These are phyloP conservation scores for Limnephilus lunatus DNA, from an alignment of 2,888 invertebrate genomes.

Conservation along the genomic window DNA sequence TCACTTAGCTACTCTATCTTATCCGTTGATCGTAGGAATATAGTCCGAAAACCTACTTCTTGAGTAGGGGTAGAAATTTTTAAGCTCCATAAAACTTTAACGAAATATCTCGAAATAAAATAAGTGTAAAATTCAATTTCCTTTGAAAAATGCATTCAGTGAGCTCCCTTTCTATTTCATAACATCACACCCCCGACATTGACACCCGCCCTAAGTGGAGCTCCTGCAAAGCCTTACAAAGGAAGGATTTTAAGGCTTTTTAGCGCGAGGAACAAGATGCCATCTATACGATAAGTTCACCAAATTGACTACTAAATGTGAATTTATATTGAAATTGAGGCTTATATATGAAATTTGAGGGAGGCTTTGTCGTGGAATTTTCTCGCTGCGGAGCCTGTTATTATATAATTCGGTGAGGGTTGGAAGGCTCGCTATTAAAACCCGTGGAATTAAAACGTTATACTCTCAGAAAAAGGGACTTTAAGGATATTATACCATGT, in stretches of 20 bases:
- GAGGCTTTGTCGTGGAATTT: conserved; percentile 40
- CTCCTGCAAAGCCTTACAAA: conserved; percentile 19
- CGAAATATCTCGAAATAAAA: not conserved
- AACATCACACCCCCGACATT: not conserved
- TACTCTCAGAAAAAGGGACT: conserved; percentile 21
- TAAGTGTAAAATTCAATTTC: not conserved
- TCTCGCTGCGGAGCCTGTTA: conserved; percentile 48
- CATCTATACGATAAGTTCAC: conserved; percentile 56
- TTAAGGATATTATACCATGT: conserved; percentile 24
- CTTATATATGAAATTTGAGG: conserved; percentile 58
- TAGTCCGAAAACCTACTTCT: not conserved
- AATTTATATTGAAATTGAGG: conserved; percentile 64
- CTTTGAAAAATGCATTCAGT: not conserved
- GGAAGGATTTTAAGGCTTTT: conserved; percentile 25
- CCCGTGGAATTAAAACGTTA: conserved; percentile 35
- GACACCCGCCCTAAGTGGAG: conserved; percentile 27
- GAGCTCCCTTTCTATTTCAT: not conserved
- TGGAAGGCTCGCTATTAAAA: conserved; percentile 13
- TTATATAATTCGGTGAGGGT: conserved; percentile 23
- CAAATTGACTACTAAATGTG: conserved; percentile 63
- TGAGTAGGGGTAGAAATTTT: not conserved
- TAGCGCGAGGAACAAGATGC: conserved; percentile 52
- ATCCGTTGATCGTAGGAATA: not conserved
- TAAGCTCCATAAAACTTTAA: not conserved
- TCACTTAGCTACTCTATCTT: not conserved